A percentile compares a stretch with the other conserved stretches of the same genome.
Conservation (phyloP, 1,140 invertebrate genomes). For the Zaprionus inermis region DNA sequence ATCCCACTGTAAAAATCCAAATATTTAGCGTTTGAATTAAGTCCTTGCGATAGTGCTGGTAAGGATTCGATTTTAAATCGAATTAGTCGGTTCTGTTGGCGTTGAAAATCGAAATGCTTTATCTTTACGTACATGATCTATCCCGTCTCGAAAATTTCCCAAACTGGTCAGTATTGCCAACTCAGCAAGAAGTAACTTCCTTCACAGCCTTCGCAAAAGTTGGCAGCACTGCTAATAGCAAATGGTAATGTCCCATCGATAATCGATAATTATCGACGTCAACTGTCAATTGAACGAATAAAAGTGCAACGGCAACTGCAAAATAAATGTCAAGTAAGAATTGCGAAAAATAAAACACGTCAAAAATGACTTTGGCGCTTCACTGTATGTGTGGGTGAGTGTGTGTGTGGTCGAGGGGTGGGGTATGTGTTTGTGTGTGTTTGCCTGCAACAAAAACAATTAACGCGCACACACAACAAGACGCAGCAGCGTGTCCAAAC, state of each 20-base stretch:
- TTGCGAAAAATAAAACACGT: conserved; percentile 56
- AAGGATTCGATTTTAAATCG: no score
- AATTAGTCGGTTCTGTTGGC: no score
- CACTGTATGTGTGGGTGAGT: not conserved
- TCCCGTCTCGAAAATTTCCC: not conserved
- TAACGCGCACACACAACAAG: conserved; percentile 51
- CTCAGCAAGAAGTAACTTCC: no score
- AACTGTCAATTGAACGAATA: conserved; percentile 17
- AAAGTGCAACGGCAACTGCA: conserved; percentile 17
- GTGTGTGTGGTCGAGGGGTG: conserved; percentile 15
- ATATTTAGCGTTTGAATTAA: not conserved
- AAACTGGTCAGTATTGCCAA: not conserved
- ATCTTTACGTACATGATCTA: no score
- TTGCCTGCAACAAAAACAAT: conserved; percentile 53
- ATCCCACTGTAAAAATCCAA: no score
- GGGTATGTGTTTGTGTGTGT: conserved; percentile 22
- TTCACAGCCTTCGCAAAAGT: no score
- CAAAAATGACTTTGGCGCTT: conserved; percentile 31
- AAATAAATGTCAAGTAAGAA: conserved; percentile 34
- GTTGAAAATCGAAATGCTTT: no score
- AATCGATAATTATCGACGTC: conserved; percentile 20
- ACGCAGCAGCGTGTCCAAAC: conserved; percentile 26
- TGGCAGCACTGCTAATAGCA: not conserved
- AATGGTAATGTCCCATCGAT: not conserved
- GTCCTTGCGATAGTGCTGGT: no score